A percentile compares a stretch with the other conserved stretches of the same genome.
These are phyloP conservation scores for Idaea biselata DNA, from an alignment of 2,888 invertebrate genomes.

Conservation along the genomic window DNA sequence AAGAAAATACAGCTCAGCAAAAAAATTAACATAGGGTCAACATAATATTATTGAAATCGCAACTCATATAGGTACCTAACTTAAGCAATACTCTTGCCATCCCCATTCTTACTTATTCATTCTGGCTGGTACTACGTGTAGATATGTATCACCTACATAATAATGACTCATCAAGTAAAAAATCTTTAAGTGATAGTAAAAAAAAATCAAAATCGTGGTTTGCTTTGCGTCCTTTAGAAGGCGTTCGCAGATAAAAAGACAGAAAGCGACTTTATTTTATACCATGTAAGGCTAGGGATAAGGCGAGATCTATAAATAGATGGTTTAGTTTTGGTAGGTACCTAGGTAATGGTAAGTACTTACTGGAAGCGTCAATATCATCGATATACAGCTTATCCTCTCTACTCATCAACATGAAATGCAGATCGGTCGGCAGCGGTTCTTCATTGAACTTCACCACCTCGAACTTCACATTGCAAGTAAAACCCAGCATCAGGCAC, in stretches of 20 bases:
- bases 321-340: slow-evolving; percentile 10
- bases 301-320: slow-evolving; percentile 1
- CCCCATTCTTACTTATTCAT: no score
- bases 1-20: no score
- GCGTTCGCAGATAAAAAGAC: neutral
- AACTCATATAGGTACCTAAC: no score
- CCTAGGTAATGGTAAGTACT: no score
- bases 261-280: neutral
- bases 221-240: neutral
- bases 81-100: no score
- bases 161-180: no score
- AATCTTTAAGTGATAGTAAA: neutral
- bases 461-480: slow-evolving; percentile 66
- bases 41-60: no score
- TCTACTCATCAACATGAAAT: slow-evolving; percentile 64
- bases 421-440: slow-evolving; percentile 59
- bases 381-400: slow-evolving; percentile 67
- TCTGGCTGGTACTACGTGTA: no score
- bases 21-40: no score
- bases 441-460: slow-evolving; percentile 57
- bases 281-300: neutral
- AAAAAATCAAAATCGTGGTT: neutral
- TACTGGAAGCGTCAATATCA: slow-evolving; percentile 65
- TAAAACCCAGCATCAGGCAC: slow-evolving; percentile 56
- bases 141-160: no score